Base-by-base conservation (phyloP, 2,113 vertebrate species). In the Montifringilla adamsi region DNA sequence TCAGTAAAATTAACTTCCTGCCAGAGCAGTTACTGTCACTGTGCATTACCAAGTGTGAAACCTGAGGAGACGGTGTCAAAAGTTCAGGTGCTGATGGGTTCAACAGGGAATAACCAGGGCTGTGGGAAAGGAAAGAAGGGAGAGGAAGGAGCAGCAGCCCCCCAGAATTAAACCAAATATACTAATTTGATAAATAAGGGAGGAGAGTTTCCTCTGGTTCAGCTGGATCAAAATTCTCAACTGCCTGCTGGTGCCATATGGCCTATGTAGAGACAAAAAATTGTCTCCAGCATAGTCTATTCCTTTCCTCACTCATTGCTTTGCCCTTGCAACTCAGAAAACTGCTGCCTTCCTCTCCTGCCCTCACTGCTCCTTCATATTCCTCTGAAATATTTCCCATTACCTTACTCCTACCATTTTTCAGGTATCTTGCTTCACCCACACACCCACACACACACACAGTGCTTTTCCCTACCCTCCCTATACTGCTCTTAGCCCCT, bases 391-490 rank as follows among this genome's bases (percentile, higher is more conserved):
- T 83, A 56, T 20, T 68, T 87, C 19, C 7, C 15, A 11, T 44
- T 60, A 17, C 13, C 24, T 93, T 91, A 78, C 39, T 63, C 12
- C 30, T 50, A 18, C 46, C 4, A 2, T 35, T 88, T 77, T 94
- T 64, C 3, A 2, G 21, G 18, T 69, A 19, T 47, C 43, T 72
- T 74, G 18, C 18, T 77, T 6, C 37, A 10, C 2, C 4, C 31
- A 33, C 27, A 39, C 0, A 0, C 13, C 19, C 26, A 7, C 0
- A 6, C 13, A 23, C 24, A 7, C 0, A 5, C 26, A 23, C 10
- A 39, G 15, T 44, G 21, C 33, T 78, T 84, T 73, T 59, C 53
- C 22, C 43, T 67, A 5, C 16, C 15, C 9, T 76, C 10, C 49
- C 37, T 10, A 2, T 23, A 17, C n/a, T 63, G 33, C 50, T 78